These are phyloP conservation scores for Trichechus manatus DNA, from an alignment of 2,113 vertebrate species.

Conservation along the genomic window DNA sequence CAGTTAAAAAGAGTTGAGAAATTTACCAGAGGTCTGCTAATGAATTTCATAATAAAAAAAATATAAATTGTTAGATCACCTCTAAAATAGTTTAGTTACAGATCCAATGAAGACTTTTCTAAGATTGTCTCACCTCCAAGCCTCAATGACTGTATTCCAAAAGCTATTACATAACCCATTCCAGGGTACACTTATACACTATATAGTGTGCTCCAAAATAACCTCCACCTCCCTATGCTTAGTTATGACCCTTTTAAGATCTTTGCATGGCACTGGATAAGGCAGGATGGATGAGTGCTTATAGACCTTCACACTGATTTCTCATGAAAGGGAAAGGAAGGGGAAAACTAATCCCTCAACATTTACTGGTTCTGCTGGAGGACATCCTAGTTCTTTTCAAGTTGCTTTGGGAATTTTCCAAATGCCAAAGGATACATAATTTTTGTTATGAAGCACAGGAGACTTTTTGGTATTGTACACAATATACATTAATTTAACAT, in stretches of 20 bases:
- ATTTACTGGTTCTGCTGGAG: neutral
- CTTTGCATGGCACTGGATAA: neutral
- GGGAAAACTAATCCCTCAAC: neutral
- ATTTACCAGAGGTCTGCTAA: neutral
- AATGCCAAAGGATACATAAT: neutral
- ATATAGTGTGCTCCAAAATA: neutral
- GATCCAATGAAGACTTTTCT: neutral
- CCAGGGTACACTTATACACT: neutral
- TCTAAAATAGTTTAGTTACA: neutral
- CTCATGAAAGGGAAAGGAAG: neutral
- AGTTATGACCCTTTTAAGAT: neutral
- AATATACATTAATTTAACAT: neutral
- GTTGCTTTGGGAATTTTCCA: neutral
- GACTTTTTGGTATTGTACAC: neutral
- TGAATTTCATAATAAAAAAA: constrained; percentile 24
- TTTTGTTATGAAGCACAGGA: neutral
- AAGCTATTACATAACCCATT: neutral
- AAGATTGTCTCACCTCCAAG: neutral
- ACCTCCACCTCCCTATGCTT: neutral
- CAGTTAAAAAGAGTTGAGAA: constrained; percentile 32
- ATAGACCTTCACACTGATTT: neutral
- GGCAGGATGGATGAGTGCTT: neutral
- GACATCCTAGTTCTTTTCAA: neutral
- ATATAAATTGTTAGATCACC: neutral
- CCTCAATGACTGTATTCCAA: neutral